Evolutionary conservation across 2,888 invertebrate genomes (phyloP).

Genomic region (Ariolimax columbianus): DNA sequence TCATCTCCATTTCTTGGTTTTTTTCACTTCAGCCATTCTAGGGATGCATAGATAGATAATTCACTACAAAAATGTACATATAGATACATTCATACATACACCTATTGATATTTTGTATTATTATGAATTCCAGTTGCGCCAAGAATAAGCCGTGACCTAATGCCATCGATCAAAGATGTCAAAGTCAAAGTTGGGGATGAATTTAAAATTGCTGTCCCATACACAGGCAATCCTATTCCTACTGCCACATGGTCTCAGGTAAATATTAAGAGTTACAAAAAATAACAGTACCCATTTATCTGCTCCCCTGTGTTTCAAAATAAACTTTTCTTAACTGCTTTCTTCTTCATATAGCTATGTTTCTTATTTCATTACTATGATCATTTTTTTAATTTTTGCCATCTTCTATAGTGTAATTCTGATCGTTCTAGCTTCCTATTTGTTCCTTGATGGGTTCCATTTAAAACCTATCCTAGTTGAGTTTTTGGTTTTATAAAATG

Average conservation of each 20-base stretch:
- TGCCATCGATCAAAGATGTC: slow-evolving; percentile 84
- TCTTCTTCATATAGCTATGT: neutral
- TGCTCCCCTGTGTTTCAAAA: no score
- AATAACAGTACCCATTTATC: no score
- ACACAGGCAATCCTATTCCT: slow-evolving; percentile 86
- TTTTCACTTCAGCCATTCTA: no score
- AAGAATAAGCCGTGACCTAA: slow-evolving; percentile 91
- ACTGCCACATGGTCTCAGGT: slow-evolving; percentile 91
- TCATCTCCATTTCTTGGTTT: no score
- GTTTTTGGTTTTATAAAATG: no score
- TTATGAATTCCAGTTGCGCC: slow-evolving; percentile 84
- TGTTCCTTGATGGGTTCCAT: no score
- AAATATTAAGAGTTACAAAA: slow-evolving; percentile 51
- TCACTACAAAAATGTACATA: no score
- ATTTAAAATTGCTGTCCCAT: slow-evolving; percentile 97
- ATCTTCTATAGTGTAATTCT: no score
- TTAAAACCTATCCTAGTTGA: no score
- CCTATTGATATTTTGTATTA: neutral
- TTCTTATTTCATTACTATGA: neutral
- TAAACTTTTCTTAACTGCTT: neutral
- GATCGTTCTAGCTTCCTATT: no score
- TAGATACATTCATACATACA: no score
- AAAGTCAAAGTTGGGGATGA: slow-evolving; percentile 96
- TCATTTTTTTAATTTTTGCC: neutral
- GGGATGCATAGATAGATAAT: no score